Conservation (phyloP, 1,140 invertebrate species). For the Panonychus citri region DNA sequence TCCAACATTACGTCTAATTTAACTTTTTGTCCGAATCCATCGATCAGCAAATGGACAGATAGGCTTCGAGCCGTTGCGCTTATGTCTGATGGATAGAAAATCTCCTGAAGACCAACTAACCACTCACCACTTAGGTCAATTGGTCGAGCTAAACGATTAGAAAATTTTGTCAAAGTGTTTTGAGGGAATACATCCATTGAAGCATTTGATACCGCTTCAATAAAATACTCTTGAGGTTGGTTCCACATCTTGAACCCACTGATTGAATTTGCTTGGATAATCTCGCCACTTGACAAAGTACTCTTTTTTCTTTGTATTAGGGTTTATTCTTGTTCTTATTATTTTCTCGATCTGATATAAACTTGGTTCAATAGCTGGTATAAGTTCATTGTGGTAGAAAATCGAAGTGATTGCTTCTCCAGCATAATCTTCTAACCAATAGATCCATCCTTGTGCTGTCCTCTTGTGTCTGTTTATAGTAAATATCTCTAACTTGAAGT, state of each 20-base stretch:
- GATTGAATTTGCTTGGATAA: neutral
- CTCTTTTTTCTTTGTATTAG: neutral
- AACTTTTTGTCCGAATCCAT: too few relatives aligned
- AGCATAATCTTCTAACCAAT: neutral
- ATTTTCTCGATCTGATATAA: neutral
- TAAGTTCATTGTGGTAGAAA: neutral
- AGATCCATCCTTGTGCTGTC: neutral
- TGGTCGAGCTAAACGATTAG: neutral
- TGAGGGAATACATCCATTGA: neutral
- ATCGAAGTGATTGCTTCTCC: neutral
- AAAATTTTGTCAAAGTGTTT: neutral
- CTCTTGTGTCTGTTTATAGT: neutral
- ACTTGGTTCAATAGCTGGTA: neutral
- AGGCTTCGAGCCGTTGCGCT: neutral
- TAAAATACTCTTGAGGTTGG: neutral
- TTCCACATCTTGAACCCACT: neutral
- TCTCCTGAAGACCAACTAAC: neutral
- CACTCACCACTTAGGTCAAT: neutral
- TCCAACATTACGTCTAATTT: too few relatives aligned
- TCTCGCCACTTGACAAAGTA: neutral
- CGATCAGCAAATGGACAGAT: neutral
- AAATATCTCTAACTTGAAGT: neutral
- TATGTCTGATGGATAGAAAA: neutral
- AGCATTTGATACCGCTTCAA: neutral
- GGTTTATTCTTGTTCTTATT: neutral